Evolutionary conservation across 2,113 vertebrate species (phyloP), one percentile per base, ranked within the genome.

Genomic region (Ranitomeya variabilis): DNA sequence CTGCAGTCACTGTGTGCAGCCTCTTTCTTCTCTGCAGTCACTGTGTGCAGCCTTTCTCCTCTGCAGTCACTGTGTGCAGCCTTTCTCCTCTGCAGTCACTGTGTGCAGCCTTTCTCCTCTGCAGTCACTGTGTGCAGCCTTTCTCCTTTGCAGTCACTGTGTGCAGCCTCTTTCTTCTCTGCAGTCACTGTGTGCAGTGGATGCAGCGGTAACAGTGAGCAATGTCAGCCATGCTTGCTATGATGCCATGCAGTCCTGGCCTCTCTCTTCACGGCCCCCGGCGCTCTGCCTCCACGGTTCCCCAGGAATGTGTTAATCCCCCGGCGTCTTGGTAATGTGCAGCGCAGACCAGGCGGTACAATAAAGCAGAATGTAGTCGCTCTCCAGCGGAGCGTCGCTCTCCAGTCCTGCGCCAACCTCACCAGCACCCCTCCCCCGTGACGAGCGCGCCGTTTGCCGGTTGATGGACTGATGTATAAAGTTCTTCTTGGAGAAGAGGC

Each of bases 381-480:
- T 78, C 37, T 52, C 74, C 18, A 78, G 18, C 74, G 51, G 16
- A 76, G 45, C 73, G 51, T 76, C 8, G 73, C 69, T 73, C 69
- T 31, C 4, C 69, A 31, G 67, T 37, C 69, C 26, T 31, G 26
- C 37, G 76, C 76, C 78, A 80, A 80, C 21, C 23, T 57, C 15
- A 60, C n/a, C 55, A 19, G 12, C 77, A 6, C 21, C 77, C 52
- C 79, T 6, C 26, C 79, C 79, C 57, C 57, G n/a, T 5, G 55
- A 59, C 79, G 0, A 60, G 7, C 19, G 55, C 16, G 59, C 80
- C 37, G 80, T 57, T 62, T 81, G 59, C 80, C 37, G 80, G 57
- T 45, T 81, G 80, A 81, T 37, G 21, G 80, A 81, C 57, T 19
- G 26, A 37, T 19, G 26, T 54, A 80, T 80, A 80, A 80, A 80